A percentile compares a stretch with the other conserved stretches of the same genome.
Evolutionary conservation across 2,113 vertebrate species (phyloP).

Genomic region (Callionymus lyra): DNA sequence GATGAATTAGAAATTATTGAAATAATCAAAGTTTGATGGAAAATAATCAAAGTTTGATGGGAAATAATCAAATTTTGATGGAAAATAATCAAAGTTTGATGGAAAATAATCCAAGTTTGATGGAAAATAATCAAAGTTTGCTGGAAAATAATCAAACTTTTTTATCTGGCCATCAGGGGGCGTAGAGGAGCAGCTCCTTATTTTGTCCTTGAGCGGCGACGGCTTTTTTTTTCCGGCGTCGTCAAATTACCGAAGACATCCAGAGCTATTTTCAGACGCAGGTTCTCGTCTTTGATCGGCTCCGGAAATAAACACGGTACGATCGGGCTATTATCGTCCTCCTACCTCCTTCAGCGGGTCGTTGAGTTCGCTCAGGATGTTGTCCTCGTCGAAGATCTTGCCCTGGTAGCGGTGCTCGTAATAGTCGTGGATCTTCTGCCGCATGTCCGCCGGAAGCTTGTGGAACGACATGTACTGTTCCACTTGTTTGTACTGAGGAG

Average conservation of each 20-base stretch:
- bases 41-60: too few species aligned
- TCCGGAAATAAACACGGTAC: slow-evolving; percentile 25
- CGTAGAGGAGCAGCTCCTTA: too few species aligned
- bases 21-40: too few species aligned
- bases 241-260: too few species aligned
- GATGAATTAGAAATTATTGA: too few species aligned
- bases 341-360: slow-evolving; percentile 96
- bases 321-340: background rate
- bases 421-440: slow-evolving; percentile 98
- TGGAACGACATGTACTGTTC: slow-evolving; percentile 99
- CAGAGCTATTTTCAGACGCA: too few species aligned
- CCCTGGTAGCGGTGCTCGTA: slow-evolving; percentile 98
- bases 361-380: slow-evolving; percentile 94
- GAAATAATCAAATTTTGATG: too few species aligned
- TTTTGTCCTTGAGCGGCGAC: too few species aligned
- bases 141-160: too few species aligned
- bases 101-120: too few species aligned
- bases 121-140: too few species aligned
- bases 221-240: background rate
- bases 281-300: background rate
- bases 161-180: slow-evolving; percentile 9
- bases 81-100: too few species aligned
- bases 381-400: slow-evolving; percentile 98
- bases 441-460: slow-evolving; percentile 96
- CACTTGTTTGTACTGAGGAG: slow-evolving; percentile 93